These are phyloP conservation scores for Indri indri DNA, from an alignment of 2,113 vertebrate genomes.

Conservation along the genomic window DNA sequence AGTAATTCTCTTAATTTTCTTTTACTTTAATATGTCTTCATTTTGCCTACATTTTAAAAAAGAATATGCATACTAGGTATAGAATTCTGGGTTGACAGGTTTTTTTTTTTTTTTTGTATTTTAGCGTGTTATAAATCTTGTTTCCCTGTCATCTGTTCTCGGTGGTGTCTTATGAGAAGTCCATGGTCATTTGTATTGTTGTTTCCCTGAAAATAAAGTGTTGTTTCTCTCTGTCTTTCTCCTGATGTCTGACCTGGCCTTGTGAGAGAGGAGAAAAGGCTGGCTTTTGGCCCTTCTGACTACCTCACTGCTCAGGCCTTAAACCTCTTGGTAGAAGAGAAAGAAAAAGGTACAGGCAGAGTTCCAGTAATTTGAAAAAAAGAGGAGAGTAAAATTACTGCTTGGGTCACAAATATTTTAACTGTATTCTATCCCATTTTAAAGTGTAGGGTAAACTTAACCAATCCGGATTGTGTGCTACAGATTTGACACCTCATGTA, in stretches of 20 bases:
- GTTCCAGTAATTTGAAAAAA: background rate
- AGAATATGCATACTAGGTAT: background rate
- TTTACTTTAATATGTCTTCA: slow-evolving; percentile 11
- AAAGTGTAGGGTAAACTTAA: background rate
- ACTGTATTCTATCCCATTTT: background rate
- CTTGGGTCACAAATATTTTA: background rate
- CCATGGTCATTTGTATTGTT: background rate
- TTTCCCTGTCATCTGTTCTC: background rate
- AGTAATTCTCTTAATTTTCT: background rate
- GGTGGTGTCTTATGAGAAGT: background rate
- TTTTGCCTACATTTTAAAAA: background rate
- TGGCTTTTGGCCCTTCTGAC: background rate
- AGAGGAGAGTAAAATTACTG: background rate
- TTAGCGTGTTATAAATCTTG: background rate
- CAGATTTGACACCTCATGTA: background rate
- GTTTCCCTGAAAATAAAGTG: background rate
- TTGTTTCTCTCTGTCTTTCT: slow-evolving; percentile 28
- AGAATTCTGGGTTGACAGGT: background rate
- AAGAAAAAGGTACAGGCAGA: background rate
- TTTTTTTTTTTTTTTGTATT: background rate
- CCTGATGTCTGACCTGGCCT: background rate
- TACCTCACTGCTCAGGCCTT: background rate
- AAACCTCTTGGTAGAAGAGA: background rate
- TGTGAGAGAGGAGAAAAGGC: background rate
- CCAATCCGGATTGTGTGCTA: background rate